phyloP scores from a whole-genome alignment of 2,113 vertebrate species.

The Andinoacara biseriatus region DNA sequence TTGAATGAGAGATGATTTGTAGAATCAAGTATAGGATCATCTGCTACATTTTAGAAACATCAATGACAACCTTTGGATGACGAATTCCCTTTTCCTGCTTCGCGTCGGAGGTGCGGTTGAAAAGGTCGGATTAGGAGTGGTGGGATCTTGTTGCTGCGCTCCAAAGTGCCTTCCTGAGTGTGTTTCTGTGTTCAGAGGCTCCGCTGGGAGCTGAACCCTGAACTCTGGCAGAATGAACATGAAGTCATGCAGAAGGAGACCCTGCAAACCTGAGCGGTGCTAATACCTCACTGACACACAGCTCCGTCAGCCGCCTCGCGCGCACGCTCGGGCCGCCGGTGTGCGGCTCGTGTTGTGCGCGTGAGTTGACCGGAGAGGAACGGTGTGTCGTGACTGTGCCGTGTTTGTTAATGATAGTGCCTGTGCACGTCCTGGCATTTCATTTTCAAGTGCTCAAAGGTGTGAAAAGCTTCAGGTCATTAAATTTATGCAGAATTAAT shows the following conservation, averaged over 20 bases:
- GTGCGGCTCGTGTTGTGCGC: background rate
- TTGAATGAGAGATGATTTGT: background rate
- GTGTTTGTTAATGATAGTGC: too few relatives aligned
- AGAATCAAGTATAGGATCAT: background rate
- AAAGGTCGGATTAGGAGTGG: slow-evolving; percentile 41
- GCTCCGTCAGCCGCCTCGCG: slow-evolving; percentile 1
- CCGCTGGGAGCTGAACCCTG: slow-evolving; percentile 59
- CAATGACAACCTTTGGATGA: background rate
- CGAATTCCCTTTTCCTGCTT: background rate
- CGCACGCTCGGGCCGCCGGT: background rate
- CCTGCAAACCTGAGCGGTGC: background rate
- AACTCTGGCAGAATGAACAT: slow-evolving; percentile 37
- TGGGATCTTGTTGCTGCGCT: slow-evolving; percentile 19
- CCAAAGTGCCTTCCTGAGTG: slow-evolving; percentile 66
- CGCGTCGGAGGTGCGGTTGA: background rate
- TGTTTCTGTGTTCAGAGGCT: slow-evolving; percentile 59
- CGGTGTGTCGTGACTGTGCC: too few relatives aligned
- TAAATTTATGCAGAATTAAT: background rate
- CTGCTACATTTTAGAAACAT: background rate
- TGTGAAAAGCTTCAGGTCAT: background rate
- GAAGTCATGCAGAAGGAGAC: slow-evolving; percentile 60
- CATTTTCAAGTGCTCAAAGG: background rate
- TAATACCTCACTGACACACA: slow-evolving; percentile 27
- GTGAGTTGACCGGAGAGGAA: background rate
- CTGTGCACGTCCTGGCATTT: background rate